Evolutionary conservation across 2,797 vertebrate species (phyloP).

Genomic region (Erpetoichthys calabaricus): DNA sequence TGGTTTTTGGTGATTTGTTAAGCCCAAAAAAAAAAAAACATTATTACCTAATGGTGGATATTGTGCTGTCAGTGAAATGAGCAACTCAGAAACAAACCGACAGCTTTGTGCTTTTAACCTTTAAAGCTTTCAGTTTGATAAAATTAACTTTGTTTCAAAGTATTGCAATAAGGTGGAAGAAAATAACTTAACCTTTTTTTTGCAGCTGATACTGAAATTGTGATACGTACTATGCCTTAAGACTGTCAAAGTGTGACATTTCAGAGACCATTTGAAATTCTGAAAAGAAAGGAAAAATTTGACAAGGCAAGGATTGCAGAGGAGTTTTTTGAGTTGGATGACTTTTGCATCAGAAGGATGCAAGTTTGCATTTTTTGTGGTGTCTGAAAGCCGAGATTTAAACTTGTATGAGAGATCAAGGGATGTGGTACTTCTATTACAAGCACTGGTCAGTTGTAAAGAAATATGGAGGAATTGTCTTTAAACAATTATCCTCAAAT

Average conservation of each 20-base stretch:
- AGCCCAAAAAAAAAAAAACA: background rate
- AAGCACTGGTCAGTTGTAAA: too few species aligned
- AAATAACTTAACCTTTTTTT: slow-evolving; percentile 3
- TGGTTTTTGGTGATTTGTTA: background rate
- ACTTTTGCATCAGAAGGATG: slow-evolving; percentile 6
- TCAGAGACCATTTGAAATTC: slow-evolving; percentile 3
- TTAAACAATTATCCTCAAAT: too few species aligned
- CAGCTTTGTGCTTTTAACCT: slow-evolving; percentile 19
- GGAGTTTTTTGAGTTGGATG: slow-evolving; percentile 4
- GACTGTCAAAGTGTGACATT: slow-evolving; percentile 11
- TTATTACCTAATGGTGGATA: slow-evolving; percentile 2
- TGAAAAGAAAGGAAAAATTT: slow-evolving; percentile 1
- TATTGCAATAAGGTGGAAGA: background rate
- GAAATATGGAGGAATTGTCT: too few species aligned
- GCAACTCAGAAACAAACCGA: slow-evolving; percentile 15
- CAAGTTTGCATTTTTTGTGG: background rate
- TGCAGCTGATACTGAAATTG: slow-evolving; percentile 3
- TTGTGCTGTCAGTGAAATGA: slow-evolving; percentile 41
- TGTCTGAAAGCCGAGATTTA: background rate
- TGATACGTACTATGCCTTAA: slow-evolving; percentile 7
- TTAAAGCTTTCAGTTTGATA: slow-evolving; percentile 18
- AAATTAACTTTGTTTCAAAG: slow-evolving; percentile 15
- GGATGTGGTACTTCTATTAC: too few species aligned
- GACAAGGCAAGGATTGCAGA: background rate
- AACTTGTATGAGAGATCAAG: background rate